Base-by-base conservation (phyloP, 2,888 invertebrate genomes). In the Eupelmus urozonus region DNA sequence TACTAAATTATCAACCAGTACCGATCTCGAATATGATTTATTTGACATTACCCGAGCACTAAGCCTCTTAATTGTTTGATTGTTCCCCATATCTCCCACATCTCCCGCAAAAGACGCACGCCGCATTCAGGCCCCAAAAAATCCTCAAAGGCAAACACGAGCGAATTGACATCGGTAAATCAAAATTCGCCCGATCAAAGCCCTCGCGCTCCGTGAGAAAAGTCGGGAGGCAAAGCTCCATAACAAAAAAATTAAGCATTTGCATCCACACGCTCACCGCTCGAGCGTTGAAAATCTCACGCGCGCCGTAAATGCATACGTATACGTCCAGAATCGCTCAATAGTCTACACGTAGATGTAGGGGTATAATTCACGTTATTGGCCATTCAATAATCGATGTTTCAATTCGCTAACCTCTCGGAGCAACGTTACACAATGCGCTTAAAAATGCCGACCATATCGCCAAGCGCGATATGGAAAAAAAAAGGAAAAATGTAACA, bases 341-440 rank as follows among this genome's bases (percentile, higher is more conserved):
- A 57, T 34, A 67, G 20, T 27, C 5, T 5, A 63, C 7, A 18
- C 13, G n/a, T n/a, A n/a, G n/a, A n/a, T n/a, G n/a, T n/a, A n/a
- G n/a, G n/a, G n/a, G n/a, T n/a, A n/a, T 76, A 45, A 76, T 70
- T 70, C 69, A 45, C 40, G 18, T 57, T 76, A 62, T 66, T 49
- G 66, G 57, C 59, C n/a, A 70, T 62, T 76, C 62, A 57, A 67
- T 77, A 77, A 72, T 67, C 67, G 67, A 77, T 62, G 67, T 72
- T 77, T 72, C 72, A 67, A 77, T 78, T 62, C 72, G 62, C 73
- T 73, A 73, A 78, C 67, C 67, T n/a, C 45, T n/a, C 34, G 7
- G 67, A 23, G 51, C 73, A 42, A 9, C 42, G 49, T 72, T 77
- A 55, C 72, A 72, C 77, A 77, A 72, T 77, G 72, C 67, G n/a